These are phyloP conservation scores for Epinotia bilunana DNA, from an alignment of 2,888 invertebrate species.

Conservation along the genomic window DNA sequence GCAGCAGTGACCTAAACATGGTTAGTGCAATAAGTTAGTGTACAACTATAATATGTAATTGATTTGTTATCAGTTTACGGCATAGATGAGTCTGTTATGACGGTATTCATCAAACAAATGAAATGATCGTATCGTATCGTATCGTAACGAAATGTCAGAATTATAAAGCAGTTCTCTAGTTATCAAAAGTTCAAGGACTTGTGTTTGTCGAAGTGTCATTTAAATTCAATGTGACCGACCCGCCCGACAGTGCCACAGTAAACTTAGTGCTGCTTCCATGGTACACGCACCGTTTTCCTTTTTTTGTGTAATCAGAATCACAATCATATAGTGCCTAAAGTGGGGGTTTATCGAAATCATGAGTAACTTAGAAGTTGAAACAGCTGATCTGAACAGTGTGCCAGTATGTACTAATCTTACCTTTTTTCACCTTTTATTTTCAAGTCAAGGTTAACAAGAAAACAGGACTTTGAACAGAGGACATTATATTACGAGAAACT, in stretches of 20 bases:
- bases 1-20: conserved; percentile 27
- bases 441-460: conserved; percentile 20
- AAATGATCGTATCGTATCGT: too few species aligned
- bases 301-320: conserved; percentile 9
- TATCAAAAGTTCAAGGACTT: conserved; percentile 46
- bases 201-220: conserved; percentile 24
- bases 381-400: conserved; percentile 60
- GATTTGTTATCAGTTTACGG: neutral
- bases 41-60: neutral
- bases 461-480: conserved; percentile 23
- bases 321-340: neutral
- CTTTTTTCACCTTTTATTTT: conserved; percentile 35
- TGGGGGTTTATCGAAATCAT: conserved; percentile 50
- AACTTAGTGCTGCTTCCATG: neutral
- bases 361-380: conserved; percentile 66
- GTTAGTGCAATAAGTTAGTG: conserved; percentile 43
- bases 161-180: conserved; percentile 36
- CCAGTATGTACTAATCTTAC: conserved; percentile 61
- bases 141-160: conserved; percentile 32
- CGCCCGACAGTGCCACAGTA: conserved; percentile 1
- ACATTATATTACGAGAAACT: conserved; percentile 10
- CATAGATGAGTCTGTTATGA: neutral
- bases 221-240: conserved; percentile 12
- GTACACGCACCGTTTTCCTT: conserved; percentile 1
- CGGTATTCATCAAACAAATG: conserved; percentile 27